phyloP scores from a whole-genome alignment of 2,888 invertebrate genomes.

The Odontocolon sp. region DNA sequence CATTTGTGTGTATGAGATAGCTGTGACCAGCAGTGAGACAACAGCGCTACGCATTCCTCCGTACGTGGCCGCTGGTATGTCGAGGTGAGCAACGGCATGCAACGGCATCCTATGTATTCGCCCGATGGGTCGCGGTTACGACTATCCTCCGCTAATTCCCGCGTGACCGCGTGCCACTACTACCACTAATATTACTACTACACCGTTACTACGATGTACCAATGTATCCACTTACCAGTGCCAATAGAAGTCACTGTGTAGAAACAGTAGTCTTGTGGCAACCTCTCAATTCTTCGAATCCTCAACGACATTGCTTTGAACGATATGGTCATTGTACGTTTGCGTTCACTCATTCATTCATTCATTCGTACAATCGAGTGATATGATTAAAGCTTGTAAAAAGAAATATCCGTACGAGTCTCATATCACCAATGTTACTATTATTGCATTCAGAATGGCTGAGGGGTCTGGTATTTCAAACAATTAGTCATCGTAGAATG shows the following conservation, averaged over 20 bases:
- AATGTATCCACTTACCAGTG: neutral
- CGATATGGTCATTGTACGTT: no score
- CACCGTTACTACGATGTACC: constrained; percentile 7
- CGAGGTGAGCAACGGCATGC: constrained; percentile 78
- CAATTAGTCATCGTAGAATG: constrained; percentile 2
- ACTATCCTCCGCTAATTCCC: constrained; percentile 76
- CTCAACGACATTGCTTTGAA: neutral
- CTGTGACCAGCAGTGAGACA: constrained; percentile 55
- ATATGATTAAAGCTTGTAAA: neutral
- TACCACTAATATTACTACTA: constrained; percentile 18
- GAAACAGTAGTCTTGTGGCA: constrained; percentile 9
- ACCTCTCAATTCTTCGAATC: constrained; percentile 25
- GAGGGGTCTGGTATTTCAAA: constrained; percentile 6
- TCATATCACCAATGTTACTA: neutral
- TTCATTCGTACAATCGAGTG: neutral
- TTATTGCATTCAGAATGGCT: neutral
- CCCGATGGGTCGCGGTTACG: constrained; percentile 77
- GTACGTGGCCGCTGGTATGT: constrained; percentile 75
- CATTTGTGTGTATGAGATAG: constrained; percentile 17
- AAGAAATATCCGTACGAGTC: neutral
- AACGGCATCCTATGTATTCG: constrained; percentile 78
- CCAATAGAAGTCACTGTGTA: neutral
- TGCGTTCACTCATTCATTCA: neutral
- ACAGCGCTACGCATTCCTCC: constrained; percentile 75
- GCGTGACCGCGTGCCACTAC: constrained; percentile 60